A percentile compares a stretch with the other conserved stretches of the same genome.
phyloP scores from a whole-genome alignment of 2,888 invertebrate genomes.

The Norana najaformis region DNA sequence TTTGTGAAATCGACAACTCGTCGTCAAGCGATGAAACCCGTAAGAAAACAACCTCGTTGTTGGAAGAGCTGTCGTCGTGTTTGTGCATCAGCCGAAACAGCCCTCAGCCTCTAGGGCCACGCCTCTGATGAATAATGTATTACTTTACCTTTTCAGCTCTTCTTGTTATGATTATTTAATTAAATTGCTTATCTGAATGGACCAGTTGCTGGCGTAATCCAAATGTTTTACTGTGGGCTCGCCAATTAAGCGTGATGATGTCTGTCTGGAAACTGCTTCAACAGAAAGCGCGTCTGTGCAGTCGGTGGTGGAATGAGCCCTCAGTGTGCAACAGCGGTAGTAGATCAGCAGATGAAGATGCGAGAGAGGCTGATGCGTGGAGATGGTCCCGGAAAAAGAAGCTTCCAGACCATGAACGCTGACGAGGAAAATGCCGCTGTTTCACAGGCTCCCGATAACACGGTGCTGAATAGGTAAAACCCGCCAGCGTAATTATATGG shows the following conservation, averaged over 20 bases:
- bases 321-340: conserved; percentile 35
- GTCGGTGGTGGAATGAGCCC: conserved; percentile 41
- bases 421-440: not conserved
- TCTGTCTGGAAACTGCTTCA: not conserved
- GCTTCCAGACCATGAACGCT: too few species aligned
- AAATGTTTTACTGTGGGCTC: not conserved
- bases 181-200: not conserved
- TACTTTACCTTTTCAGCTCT: too few species aligned
- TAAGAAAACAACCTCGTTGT: not conserved
- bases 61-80: not conserved
- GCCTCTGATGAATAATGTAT: not conserved
- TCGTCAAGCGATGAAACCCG: not conserved
- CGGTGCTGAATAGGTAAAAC: not conserved
- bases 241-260: not conserved
- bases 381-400: conserved; percentile 38
- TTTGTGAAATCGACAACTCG: too few species aligned
- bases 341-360: conserved; percentile 31
- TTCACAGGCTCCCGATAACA: not conserved
- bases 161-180: too few species aligned
- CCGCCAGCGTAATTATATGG: not conserved
- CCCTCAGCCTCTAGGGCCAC: not conserved
- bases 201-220: not conserved
- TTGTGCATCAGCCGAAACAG: too few species aligned
- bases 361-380: conserved; percentile 34
- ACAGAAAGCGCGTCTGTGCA: conserved; percentile 40